Conservation (phyloP, 2,113 vertebrate species). For the Engraulis encrasicolus region DNA sequence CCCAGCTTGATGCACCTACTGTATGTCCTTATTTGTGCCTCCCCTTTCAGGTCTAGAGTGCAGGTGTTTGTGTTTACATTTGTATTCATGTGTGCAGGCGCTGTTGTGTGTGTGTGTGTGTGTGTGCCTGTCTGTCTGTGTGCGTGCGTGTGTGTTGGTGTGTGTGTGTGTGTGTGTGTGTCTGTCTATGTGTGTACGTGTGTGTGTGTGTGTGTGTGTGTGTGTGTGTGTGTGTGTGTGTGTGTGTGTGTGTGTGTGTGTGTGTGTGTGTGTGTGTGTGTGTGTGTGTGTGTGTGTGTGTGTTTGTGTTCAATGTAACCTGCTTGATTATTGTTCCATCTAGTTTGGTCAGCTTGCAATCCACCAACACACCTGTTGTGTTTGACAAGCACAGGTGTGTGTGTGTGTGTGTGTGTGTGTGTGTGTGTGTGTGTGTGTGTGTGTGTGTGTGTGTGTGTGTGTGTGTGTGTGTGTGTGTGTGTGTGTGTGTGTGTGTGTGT, state of each 20-base stretch:
- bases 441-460: not conserved
- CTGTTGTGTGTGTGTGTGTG: conserved; percentile 26
- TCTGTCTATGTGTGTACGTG: too few species aligned
- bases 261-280: too few species aligned
- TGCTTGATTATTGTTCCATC: not conserved
- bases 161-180: too few species aligned
- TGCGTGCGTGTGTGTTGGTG: not conserved
- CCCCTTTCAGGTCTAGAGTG: not conserved
- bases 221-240: too few species aligned
- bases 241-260: not conserved
- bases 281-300: not conserved
- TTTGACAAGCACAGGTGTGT: not conserved
- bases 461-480: conserved; percentile 29
- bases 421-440: not conserved
- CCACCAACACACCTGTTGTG: conserved; percentile 23
- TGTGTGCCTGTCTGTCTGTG: conserved; percentile 26
- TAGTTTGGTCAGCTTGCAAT: not conserved
- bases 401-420: not conserved
- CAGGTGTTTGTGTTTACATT: not conserved
- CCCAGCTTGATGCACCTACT: not conserved
- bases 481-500: conserved; percentile 22
- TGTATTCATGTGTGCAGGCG: conserved; percentile 10
- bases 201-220: too few species aligned
- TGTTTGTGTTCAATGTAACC: too few species aligned
- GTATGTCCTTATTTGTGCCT: not conserved